Conservation (phyloP, 2,113 vertebrate genomes). For the Zapus hudsonius region DNA sequence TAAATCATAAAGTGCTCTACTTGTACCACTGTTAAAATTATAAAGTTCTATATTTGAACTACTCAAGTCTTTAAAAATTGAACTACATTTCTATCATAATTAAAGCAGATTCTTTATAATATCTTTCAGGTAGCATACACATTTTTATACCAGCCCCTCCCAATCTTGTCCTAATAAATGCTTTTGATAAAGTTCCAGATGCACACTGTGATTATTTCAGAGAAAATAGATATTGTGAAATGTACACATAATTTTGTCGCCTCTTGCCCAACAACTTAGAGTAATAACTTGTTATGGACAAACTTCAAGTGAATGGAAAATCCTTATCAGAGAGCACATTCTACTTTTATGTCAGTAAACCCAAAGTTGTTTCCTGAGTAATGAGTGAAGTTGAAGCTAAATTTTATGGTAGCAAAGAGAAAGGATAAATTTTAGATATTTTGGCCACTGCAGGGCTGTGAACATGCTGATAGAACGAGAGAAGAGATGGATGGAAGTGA, state of each 20-base stretch:
- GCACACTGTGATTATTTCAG: background rate
- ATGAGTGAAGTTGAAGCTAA: slow-evolving; percentile 59
- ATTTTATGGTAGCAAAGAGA: slow-evolving; percentile 67
- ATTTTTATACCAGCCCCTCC: background rate
- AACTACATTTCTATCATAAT: background rate
- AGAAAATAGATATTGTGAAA: slow-evolving; percentile 3
- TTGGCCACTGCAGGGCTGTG: background rate
- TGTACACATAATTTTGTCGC: slow-evolving; percentile 25
- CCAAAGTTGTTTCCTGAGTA: slow-evolving; percentile 62
- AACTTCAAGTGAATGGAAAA: slow-evolving; percentile 66
- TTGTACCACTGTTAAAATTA: background rate
- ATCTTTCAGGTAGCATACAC: background rate
- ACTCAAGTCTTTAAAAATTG: background rate
- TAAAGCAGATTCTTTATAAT: background rate
- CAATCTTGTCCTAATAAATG: background rate
- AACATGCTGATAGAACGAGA: slow-evolving; percentile 52
- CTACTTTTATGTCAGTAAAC: slow-evolving; percentile 63
- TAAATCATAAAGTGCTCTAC: background rate
- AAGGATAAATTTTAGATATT: slow-evolving; percentile 71
- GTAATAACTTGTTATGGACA: slow-evolving; percentile 62
- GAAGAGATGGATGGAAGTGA: slow-evolving; percentile 11
- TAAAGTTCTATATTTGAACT: background rate
- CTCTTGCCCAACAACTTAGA: slow-evolving; percentile 15
- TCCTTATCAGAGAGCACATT: slow-evolving; percentile 56
- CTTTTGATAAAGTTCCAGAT: background rate